These are phyloP conservation scores for Apomyelois bistriatella DNA, from an alignment of 2,888 invertebrate genomes.

Conservation along the genomic window DNA sequence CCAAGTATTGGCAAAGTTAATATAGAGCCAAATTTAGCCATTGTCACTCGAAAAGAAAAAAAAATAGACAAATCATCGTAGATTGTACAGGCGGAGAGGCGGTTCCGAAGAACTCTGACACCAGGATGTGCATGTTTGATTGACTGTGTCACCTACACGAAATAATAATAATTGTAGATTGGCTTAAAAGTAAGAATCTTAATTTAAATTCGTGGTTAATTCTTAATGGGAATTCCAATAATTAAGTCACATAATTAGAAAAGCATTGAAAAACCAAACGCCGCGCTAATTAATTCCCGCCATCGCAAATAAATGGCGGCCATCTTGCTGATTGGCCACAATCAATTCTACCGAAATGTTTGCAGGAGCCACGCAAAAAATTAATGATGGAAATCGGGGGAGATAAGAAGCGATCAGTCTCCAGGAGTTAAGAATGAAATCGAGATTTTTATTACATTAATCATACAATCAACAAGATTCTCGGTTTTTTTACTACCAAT, in stretches of 20 bases:
- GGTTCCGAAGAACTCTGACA: too few relatives aligned
- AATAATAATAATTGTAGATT: too few relatives aligned
- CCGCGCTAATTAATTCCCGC: conserved; percentile 35
- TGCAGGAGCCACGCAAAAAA: conserved; percentile 46
- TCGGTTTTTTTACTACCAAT: not conserved
- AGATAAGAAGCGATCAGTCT: conserved; percentile 50
- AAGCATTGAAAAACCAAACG: conserved; percentile 1
- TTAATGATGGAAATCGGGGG: conserved; percentile 58
- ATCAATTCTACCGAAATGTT: conserved; percentile 52
- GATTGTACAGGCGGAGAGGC: too few relatives aligned
- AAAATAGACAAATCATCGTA: too few relatives aligned
- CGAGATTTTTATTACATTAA: not conserved
- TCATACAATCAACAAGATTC: too few relatives aligned
- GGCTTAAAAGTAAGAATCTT: too few relatives aligned
- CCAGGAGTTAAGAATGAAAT: conserved; percentile 29
- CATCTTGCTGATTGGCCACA: conserved; percentile 53
- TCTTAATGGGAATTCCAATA: not conserved
- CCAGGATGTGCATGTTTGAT: too few relatives aligned
- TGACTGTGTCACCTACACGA: too few relatives aligned
- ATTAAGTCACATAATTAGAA: not conserved
- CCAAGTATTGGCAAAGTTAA: too few relatives aligned
- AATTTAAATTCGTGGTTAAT: not conserved
- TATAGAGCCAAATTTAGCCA: too few relatives aligned
- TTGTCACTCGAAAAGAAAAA: too few relatives aligned
- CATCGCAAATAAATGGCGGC: conserved; percentile 43